Base-by-base conservation (phyloP, 2,888 invertebrate genomes). In the Leucania comma region DNA sequence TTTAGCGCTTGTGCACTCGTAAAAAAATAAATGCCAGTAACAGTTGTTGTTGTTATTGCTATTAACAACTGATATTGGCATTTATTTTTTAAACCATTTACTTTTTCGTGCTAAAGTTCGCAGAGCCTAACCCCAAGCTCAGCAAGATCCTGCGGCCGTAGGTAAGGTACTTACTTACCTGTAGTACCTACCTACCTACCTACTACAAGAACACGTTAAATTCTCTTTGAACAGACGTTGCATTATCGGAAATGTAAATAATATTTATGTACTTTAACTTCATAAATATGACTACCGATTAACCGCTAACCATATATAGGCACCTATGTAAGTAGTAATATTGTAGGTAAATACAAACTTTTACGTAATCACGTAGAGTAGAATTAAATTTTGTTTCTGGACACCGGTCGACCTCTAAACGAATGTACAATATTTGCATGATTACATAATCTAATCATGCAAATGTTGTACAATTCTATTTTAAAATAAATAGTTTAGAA, bases 361-460 rank as follows among this genome's bases (percentile, higher is more conserved):
- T 26, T 2, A 0, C 29, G 17, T 0, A 9, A 24, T 17, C 10
- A 20, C 14, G 2, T 14, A 24, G 20, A 32, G 10, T 50, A 17
- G 35, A 65, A 65, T 17, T 20, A 8, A 38, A 50, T 65, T 64
- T 65, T 22, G 20, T 38, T 66, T 38, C 24, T 35, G 56, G 35
- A 29, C 51, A 53, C 72, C 20, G 38, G 58, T 73, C 53, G 72
- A 72, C 65, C 65, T 72, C 51, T 22, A 58, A 63, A 46, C 10
- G 12, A 46, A 46, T 69, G 54, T 46, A 46, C 68, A n/a, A 12
- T 71, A n/a, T n/a, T n/a, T n/a, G n/a, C n/a, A n/a, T n/a, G n/a
- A n/a, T n/a, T n/a, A n/a, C n/a, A n/a, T n/a, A n/a, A n/a, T n/a
- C n/a, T n/a, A 59, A 32, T 58, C 58, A 70, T 58, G 32, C 26